Base-by-base conservation (phyloP, 2,888 invertebrate species). In the Spisula subtruncata region DNA sequence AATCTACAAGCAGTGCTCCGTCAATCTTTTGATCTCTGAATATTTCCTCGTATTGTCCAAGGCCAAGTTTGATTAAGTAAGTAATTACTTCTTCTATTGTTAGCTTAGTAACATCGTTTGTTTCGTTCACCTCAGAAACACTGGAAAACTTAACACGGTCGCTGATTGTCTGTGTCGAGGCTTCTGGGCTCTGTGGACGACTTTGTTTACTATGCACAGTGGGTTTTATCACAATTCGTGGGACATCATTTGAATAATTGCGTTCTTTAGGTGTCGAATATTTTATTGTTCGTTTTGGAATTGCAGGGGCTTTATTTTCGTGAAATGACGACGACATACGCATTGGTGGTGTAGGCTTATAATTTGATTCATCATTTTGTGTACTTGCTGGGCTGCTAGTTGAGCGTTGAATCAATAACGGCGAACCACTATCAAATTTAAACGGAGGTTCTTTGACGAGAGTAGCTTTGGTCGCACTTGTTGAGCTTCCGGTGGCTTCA, bases 11-110 rank as follows among this genome's bases (percentile, higher is more conserved):
- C 35, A 93, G 66, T 14, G 79, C 48, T 1, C 94, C 94, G 66
- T 94, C 94, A 6, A 94, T 88, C 56, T 89, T 87, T 18, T 93
- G 48, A 0, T 89, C 87, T 66, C 83, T 87, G 83, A 94, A 94
- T 0, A n/a, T 41, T 14, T 89, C 83, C 8, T 86, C 86, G 84
- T 93, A 92, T 51, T 93, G 90, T 2, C 91, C 93, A 18, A 94
- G 87, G 35, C 91, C 93, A 18, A 94, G 81, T 54, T 82, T 89
- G 51, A 91, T 89, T 54, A 94, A 71, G 81, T 90, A 92, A 2
- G 90, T 85, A 0, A 83, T 54, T 0, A 94, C 81, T 20, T 93
- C 93, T 16, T 90, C 88, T n/a, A 94, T 92, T 32, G 90, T 87
- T 46, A 94, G 81, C 66, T 89, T 89, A 20, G 71, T 20, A 14